Conservation (phyloP, 1,140 invertebrate species). For the Battus philenor region DNA sequence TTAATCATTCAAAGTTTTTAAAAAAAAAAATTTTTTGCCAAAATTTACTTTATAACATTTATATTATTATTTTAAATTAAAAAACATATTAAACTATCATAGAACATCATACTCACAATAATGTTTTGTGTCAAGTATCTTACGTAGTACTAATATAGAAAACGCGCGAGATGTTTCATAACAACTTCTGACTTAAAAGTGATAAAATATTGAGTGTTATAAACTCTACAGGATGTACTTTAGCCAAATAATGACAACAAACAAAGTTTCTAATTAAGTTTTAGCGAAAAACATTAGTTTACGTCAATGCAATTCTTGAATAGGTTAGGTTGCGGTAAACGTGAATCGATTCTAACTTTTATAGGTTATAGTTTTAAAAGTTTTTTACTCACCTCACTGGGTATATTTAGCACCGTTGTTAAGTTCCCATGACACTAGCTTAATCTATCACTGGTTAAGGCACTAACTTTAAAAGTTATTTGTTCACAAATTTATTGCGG, state of each 20-base stretch:
- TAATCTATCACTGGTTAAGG: constrained; percentile 21
- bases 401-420: constrained; percentile 9
- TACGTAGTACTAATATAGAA: not conserved
- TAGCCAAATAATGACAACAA: not conserved
- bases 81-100: not conserved
- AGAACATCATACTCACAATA: not conserved
- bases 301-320: not conserved
- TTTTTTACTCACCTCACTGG: constrained; percentile 14
- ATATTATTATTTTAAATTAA: not conserved
- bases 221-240: not conserved
- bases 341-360: constrained; percentile 22
- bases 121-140: not conserved
- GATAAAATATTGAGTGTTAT: not conserved
- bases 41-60: not conserved
- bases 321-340: constrained; percentile 23
- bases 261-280: not conserved
- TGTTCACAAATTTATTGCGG: constrained; percentile 20
- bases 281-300: not conserved
- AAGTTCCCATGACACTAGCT: constrained; percentile 17
- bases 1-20: not conserved
- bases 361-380: constrained; percentile 13
- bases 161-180: not conserved
- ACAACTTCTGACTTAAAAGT: constrained; percentile 7
- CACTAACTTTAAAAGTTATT: constrained; percentile 19
- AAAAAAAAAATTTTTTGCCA: not conserved